Evolutionary conservation across 2,888 invertebrate species (phyloP).

Genomic region (Ernsta delagoae): DNA sequence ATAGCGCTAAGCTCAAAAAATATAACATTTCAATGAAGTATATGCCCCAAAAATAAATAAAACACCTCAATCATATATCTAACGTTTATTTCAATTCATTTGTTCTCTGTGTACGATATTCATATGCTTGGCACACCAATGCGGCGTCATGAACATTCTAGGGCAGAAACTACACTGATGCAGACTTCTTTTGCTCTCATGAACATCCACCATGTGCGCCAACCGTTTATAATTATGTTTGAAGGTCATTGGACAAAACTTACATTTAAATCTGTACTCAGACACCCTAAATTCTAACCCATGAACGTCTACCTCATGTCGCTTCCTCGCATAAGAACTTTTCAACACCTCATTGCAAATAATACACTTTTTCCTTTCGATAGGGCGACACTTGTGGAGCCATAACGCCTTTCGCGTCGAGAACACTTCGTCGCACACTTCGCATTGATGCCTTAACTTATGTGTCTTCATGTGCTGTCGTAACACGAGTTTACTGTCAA

Average conservation of each 20-base stretch:
- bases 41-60: too few species aligned
- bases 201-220: background rate
- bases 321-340: conserved; percentile 7
- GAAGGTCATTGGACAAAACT: background rate
- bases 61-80: too few species aligned
- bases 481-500: conserved; percentile 50
- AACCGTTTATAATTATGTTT: background rate
- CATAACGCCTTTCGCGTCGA: conserved; percentile 44
- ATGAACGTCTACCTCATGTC: background rate
- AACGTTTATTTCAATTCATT: background rate
- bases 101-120: background rate
- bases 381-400: conserved; percentile 54
- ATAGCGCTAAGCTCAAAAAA: too few species aligned
- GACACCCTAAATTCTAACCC: background rate
- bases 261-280: conserved; percentile 1
- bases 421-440: background rate
- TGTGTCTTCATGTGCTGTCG: conserved; percentile 22
- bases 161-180: conserved; percentile 17
- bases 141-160: conserved; percentile 8
- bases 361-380: conserved; percentile 50
- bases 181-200: background rate
- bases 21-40: too few species aligned
- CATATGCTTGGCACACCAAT: conserved; percentile 22
- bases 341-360: conserved; percentile 52
- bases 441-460: background rate